Evolutionary conservation across 37 sponge, comb jelly and placozoan species (phyloP).

Genomic region (Halichondria panicea): DNA sequence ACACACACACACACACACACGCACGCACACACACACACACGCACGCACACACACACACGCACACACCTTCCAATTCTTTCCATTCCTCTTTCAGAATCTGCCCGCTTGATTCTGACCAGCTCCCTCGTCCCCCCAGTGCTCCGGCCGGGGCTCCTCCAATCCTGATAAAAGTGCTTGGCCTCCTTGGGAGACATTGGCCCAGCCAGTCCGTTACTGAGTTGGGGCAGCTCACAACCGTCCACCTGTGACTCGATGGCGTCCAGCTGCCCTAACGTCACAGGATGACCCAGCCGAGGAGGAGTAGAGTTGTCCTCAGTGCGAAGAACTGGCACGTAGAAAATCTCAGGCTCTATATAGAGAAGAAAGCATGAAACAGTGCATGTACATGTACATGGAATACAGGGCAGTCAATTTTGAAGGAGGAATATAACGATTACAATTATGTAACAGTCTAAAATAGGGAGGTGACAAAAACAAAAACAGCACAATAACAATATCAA

Average conservation of each 20-base stretch:
- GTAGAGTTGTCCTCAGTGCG: conserved; percentile 85
- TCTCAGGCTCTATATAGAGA: conserved; percentile 41
- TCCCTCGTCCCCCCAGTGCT: conserved; percentile 36
- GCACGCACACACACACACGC: neutral
- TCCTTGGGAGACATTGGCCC: conserved; percentile 83
- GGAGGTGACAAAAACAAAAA: too few relatives aligned
- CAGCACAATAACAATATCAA: too few relatives aligned
- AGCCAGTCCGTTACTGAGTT: conserved; percentile 69
- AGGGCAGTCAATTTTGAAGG: neutral
- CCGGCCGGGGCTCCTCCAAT: conserved; percentile 74
- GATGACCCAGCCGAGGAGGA: conserved; percentile 81
- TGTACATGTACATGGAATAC: neutral
- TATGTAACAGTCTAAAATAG: too few relatives aligned
- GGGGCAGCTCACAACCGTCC: conserved; percentile 10
- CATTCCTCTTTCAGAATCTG: conserved; percentile 85
- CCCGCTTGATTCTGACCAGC: conserved; percentile 48
- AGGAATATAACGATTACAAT: too few relatives aligned
- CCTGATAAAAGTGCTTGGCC: conserved; percentile 75
- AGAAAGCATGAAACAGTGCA: neutral
- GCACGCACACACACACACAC: conserved; percentile 2
- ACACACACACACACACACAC: neutral
- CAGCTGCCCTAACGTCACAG: conserved; percentile 29
- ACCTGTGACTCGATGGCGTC: neutral
- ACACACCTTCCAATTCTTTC: conserved; percentile 87
- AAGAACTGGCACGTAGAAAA: conserved; percentile 87